phyloP scores from a whole-genome alignment of 2,888 invertebrate genomes.

The Notodonta dromedarius region DNA sequence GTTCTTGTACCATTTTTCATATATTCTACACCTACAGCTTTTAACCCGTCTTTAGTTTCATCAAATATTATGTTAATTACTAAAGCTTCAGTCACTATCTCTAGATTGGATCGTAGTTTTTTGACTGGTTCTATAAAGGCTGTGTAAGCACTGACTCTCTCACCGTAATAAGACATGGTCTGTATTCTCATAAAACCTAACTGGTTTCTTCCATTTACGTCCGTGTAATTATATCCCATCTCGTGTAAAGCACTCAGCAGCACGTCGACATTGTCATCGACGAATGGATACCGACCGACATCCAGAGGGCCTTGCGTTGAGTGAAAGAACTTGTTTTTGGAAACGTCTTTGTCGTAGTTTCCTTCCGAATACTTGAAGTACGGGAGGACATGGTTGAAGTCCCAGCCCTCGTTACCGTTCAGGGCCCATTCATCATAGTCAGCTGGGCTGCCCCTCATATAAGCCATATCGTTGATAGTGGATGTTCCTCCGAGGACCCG shows the following conservation, averaged over 20 bases:
- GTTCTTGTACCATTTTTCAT: constrained; percentile 72
- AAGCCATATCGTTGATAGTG: constrained; percentile 76
- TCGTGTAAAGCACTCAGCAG: constrained; percentile 73
- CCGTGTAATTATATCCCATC: constrained; percentile 75
- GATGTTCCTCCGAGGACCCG: constrained; percentile 75
- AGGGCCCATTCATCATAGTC: constrained; percentile 79
- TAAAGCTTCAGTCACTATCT: constrained; percentile 68
- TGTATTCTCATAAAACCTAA: constrained; percentile 77
- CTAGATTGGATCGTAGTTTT: constrained; percentile 65
- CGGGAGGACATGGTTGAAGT: constrained; percentile 66
- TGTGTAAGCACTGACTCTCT: constrained; percentile 75
- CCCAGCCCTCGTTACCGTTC: constrained; percentile 75
- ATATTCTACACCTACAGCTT: constrained; percentile 65
- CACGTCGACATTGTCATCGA: constrained; percentile 75
- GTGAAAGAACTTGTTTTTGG: constrained; percentile 72
- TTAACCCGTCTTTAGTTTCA: constrained; percentile 47
- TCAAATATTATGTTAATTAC: constrained; percentile 70
- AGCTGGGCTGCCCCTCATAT: constrained; percentile 75
- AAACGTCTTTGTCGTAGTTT: constrained; percentile 76
- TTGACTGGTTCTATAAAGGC: constrained; percentile 76
- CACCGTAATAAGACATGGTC: constrained; percentile 74
- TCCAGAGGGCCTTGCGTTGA: constrained; percentile 76
- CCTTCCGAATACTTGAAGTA: constrained; percentile 80
- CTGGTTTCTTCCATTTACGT: constrained; percentile 74
- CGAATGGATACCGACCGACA: constrained; percentile 72